phyloP scores from a whole-genome alignment of 2,113 vertebrate species.

The Columba janthina region DNA sequence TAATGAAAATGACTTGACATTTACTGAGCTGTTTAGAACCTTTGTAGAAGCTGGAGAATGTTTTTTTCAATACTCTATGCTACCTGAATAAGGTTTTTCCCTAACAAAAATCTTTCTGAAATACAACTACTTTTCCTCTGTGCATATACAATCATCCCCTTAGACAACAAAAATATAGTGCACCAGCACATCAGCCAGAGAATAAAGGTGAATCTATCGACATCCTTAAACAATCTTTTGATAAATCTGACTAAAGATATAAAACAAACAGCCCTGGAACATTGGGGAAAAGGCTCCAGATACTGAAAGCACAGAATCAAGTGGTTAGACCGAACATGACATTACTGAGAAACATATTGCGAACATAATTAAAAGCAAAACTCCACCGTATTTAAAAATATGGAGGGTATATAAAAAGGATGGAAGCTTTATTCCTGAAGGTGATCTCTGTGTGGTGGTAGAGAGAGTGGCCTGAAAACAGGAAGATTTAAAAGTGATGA shows the following conservation, averaged over 20 bases:
- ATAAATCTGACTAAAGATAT: background rate
- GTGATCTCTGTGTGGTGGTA: background rate
- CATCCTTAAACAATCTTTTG: background rate
- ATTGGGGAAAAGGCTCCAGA: background rate
- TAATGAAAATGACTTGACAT: conserved; percentile 33
- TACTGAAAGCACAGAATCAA: background rate
- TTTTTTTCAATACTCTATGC: background rate
- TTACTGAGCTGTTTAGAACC: background rate
- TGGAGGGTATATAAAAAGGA: background rate
- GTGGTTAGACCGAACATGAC: background rate
- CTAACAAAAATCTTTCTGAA: background rate
- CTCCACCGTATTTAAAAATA: background rate
- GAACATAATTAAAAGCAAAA: background rate
- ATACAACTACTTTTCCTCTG: background rate
- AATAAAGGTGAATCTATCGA: background rate
- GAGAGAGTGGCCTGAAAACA: background rate
- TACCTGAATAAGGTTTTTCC: background rate
- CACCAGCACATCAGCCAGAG: background rate
- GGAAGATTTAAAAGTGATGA: background rate
- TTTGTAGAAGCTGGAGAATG: background rate
- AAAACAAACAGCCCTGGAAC: background rate
- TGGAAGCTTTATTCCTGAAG: background rate
- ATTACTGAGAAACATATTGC: background rate
- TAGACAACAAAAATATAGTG: background rate
- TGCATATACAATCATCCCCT: background rate